Evolutionary conservation across 2,797 vertebrate species (phyloP), one percentile per base, ranked within the genome.

Genomic region (Pelochelys cantorii): DNA sequence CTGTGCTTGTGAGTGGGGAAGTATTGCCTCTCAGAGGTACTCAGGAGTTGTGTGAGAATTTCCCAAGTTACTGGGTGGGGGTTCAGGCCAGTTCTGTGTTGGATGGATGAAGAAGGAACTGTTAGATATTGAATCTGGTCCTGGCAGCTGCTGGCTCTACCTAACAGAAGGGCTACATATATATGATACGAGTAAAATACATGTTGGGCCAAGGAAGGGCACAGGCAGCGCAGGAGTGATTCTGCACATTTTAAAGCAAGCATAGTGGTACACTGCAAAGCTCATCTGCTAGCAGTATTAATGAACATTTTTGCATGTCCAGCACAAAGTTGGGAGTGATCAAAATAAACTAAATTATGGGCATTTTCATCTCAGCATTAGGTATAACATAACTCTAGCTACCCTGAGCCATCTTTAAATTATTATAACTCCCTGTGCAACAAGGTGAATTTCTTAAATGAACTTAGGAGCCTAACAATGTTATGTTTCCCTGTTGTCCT

Each of bases 241-340:
- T 27, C 18, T 22, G 60, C 20, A 1, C 1, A 89, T 87, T 42
- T 23, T 0, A 0, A 83, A 57, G 23, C 18, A 81, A 12, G 14
- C 25, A 48, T 29, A 77, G 13, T 48, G 25, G 25, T 1, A 1
- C 4, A 12, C 18, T 52, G 13, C 22, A 82, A 1, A 25, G 18
- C 11, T 81, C 27, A 15, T 5, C 25, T 55, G 57, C n/a, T 62
- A 42, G 52, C 29, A 0, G 0, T 75, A n/a, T 75, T 79, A 78
- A 42, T 2, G 56, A 31, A 31, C n/a, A 42, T 42, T 42, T 89
- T 84, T 79, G 0, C 0, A 88, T 52, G 74, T 87, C 15, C 65
- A 81, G 12, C 9, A 20, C n/a, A 6, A 89, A 18, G 14, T 2
- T 77, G 20, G 23, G 7, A 23, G 12, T 15, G 4, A 54, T 55